Percentiles rank a stretch among this genome's conserved stretches.
These are phyloP conservation scores for Hemitrygon akajei DNA, from an alignment of 2,797 vertebrate genomes.

Conservation along the genomic window DNA sequence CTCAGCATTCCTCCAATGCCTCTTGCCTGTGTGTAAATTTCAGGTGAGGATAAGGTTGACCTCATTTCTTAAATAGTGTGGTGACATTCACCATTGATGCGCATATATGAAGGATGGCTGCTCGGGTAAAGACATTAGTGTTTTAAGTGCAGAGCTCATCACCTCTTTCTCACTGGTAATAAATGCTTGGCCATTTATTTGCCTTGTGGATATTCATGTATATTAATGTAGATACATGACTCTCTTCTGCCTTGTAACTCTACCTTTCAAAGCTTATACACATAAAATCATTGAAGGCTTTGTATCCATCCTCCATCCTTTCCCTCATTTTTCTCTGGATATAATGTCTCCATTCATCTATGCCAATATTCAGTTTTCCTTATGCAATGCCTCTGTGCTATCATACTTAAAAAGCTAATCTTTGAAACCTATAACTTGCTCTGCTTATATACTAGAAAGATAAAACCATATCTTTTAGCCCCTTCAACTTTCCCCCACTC, in stretches of 20 bases:
- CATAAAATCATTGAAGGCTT: neutral
- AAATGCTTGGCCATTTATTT: neutral
- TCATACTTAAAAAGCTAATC: neutral
- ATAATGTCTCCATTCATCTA: neutral
- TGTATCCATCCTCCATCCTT: neutral
- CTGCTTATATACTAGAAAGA: neutral
- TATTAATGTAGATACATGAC: neutral
- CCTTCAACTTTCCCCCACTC: no score
- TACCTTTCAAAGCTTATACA: neutral
- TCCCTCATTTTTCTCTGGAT: neutral
- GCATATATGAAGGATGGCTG: neutral
- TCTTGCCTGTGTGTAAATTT: neutral
- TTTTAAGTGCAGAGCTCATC: neutral
- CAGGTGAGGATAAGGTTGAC: neutral
- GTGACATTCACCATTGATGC: neutral
- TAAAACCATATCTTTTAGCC: neutral
- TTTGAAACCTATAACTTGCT: neutral
- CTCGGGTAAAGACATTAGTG: neutral
- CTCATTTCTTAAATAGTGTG: neutral
- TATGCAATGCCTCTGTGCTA: neutral
- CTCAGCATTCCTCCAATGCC: no score
- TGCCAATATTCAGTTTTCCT: neutral
- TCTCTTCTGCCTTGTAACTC: neutral
- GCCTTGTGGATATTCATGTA: neutral
- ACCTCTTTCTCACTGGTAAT: neutral